Percentiles rank a stretch among this genome's conserved stretches.
Conservation (phyloP, 2,113 vertebrate species). For the Lathamus discolor region DNA sequence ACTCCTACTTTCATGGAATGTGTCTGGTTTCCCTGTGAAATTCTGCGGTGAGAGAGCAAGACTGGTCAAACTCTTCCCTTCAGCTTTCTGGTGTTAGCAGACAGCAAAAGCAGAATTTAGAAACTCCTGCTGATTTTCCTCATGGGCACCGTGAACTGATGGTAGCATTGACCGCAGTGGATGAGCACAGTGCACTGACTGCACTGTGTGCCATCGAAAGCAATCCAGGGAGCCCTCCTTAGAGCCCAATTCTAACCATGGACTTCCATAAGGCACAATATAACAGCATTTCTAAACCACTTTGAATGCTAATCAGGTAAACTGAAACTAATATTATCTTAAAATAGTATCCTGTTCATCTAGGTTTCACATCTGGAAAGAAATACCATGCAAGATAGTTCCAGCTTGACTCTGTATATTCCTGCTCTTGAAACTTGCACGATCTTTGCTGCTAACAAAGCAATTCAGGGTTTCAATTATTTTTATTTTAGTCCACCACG, state of each 20-base stretch:
- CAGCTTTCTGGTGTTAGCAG: not conserved
- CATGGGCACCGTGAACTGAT: rapidly evolving
- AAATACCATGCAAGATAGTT: rapidly evolving
- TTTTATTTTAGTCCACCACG: not conserved
- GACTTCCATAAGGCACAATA: not conserved
- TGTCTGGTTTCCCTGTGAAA: not conserved
- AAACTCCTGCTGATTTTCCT: not conserved
- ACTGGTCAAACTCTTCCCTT: not conserved
- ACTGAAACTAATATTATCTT: not conserved
- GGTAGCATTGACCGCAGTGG: not conserved
- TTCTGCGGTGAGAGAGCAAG: not conserved
- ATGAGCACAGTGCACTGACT: rapidly evolving
- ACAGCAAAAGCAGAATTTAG: not conserved
- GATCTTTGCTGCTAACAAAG: not conserved
- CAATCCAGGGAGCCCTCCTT: not conserved
- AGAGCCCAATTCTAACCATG: not conserved
- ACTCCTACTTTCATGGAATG: not conserved
- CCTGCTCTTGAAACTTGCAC: not conserved
- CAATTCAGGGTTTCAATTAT: not conserved
- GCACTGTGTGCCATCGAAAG: not conserved
- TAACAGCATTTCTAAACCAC: not conserved
- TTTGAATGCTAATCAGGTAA: not conserved
- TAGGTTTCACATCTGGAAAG: not conserved
- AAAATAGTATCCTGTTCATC: not conserved
- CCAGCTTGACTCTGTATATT: too few relatives aligned